phyloP scores from a whole-genome alignment of 2,797 vertebrate genomes.

The Myiotriccus ornatus region DNA sequence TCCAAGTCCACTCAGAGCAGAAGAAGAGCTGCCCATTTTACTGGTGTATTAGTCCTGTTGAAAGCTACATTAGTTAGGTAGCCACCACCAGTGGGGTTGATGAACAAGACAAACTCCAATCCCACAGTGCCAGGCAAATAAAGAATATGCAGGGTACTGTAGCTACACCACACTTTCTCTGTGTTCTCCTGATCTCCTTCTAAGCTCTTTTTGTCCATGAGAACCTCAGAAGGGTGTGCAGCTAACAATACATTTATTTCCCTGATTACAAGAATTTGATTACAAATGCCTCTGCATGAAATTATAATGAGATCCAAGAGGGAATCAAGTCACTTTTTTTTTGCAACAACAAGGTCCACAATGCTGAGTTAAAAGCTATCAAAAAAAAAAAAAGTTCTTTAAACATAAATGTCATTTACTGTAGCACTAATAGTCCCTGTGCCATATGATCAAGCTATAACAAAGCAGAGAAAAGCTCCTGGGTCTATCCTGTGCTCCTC shows the following conservation, averaged over 20 bases:
- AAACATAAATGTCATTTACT: not conserved
- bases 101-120: not conserved
- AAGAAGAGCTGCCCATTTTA: not conserved
- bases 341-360: not conserved
- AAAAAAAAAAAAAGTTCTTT: not conserved
- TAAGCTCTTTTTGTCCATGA: not conserved
- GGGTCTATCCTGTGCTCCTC: not conserved
- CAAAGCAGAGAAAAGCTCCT: not conserved
- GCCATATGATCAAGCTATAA: not conserved
- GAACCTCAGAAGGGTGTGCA: not conserved
- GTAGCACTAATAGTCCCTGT: not conserved
- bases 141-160: accelerated
- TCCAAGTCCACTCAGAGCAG: not conserved
- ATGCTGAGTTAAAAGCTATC: not conserved
- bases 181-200: not conserved
- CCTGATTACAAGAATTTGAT: not conserved
- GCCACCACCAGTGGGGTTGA: accelerated
- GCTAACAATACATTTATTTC: not conserved
- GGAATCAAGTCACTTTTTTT: not conserved
- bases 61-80: not conserved
- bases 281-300: not conserved
- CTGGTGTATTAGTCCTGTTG: not conserved
- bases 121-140: accelerated
- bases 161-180: not conserved
- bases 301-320: accelerated